Conservation (phyloP, 2,888 invertebrate species). For the Chrysina gloriosa region DNA sequence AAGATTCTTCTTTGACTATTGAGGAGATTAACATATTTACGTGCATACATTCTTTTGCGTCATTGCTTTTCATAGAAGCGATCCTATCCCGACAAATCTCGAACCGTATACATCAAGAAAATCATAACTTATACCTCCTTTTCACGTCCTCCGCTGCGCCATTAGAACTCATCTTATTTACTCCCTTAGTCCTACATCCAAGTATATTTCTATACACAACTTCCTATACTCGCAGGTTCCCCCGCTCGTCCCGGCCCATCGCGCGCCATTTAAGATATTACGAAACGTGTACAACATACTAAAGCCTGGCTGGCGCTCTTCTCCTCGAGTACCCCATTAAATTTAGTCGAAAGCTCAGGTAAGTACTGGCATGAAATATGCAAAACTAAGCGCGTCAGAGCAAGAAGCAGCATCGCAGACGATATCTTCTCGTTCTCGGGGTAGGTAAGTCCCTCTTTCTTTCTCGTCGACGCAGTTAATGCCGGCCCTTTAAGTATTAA, state of each 20-base stretch:
- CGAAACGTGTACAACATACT: slow-evolving; percentile 45
- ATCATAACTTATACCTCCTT: too few relatives aligned
- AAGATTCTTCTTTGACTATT: too few relatives aligned
- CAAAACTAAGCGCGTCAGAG: slow-evolving; percentile 42
- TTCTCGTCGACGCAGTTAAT: neutral
- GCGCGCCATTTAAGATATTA: slow-evolving; percentile 42
- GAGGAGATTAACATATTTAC: too few relatives aligned
- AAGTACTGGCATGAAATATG: slow-evolving; percentile 50
- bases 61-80: too few relatives aligned
- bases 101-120: too few relatives aligned
- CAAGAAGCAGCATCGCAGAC: slow-evolving; percentile 3
- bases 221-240: neutral
- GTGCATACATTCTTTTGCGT: too few relatives aligned
- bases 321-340: slow-evolving; percentile 48
- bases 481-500: neutral
- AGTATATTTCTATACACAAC: slow-evolving; percentile 9
- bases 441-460: neutral
- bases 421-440: neutral
- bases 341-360: slow-evolving; percentile 48
- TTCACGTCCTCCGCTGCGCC: too few relatives aligned
- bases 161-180: too few relatives aligned
- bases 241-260: slow-evolving; percentile 4
- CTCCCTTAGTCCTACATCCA: too few relatives aligned
- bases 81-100: too few relatives aligned
- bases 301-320: slow-evolving; percentile 38